Base-by-base conservation (phyloP, 2,888 invertebrate genomes). In the Cataglyphis cursor region DNA sequence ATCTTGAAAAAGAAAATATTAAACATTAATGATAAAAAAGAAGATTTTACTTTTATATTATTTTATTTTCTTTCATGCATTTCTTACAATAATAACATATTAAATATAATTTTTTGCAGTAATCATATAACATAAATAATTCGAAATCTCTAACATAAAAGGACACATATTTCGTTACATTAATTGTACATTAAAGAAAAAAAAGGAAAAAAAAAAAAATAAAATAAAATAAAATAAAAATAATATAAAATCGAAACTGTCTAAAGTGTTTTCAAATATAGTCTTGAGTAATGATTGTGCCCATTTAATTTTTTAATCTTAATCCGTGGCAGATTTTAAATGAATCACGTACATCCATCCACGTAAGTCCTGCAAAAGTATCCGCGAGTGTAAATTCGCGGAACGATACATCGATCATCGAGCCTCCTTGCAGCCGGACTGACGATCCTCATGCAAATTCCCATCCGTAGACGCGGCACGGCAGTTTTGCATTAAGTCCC, bases 401-500 rank as follows among this genome's bases (percentile, higher is more conserved):
- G 70, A 80, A 80, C 70, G 78, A 80, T 57, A 70, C 87, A 87
- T 89, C 89, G 87, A 89, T 87, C 89, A 88, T 81, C 61, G 64
- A 31, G 62, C 84, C 82, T 84, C 74, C 84, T 41, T 15, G 54
- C 64, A 3, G 54, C 72, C 66, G 44, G 61, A 24, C 51, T 64
- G 54, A 62, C 66, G 72, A 80, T 82, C 72, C 73, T 64, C 85
- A 84, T 86, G 89, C 82, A 84, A 90, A 90, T 90, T 89, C 80
- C 28, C 64, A 82, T 82, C 83, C 82, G 64, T 75, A 62, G 66
- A 80, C 57, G 72, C 66, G 54, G 72, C 80, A 84, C 84, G 80
- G 74, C 75, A 83, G 75, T 88, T 89, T 89, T 65, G 84, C 89
- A 83, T 90, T 89, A 89, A 88, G 85, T 87, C 82, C 38, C 84